These are phyloP conservation scores for Megalurothrips usitatus DNA, from an alignment of 2,888 invertebrate genomes.

Conservation along the genomic window DNA sequence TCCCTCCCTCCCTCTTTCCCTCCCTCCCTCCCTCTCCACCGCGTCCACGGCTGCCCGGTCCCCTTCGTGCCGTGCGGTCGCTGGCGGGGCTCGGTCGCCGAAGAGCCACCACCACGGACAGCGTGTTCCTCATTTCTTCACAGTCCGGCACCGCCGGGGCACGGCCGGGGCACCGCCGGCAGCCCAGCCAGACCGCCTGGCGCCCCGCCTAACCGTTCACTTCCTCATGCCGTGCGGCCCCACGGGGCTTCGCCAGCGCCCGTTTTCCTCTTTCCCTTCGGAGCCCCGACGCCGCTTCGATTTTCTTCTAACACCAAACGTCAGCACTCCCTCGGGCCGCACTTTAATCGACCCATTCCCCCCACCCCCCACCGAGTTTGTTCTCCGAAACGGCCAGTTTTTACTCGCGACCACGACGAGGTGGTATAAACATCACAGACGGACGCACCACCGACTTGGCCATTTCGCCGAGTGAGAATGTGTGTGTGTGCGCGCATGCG, in stretches of 20 bases:
- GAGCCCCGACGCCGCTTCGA: too few relatives aligned
- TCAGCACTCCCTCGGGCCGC: too few relatives aligned
- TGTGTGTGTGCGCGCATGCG: background rate
- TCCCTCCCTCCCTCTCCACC: background rate
- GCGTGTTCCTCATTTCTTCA: constrained; percentile 19
- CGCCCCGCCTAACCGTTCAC: background rate
- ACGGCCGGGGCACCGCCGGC: background rate
- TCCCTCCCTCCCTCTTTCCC: background rate
- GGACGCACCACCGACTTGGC: background rate
- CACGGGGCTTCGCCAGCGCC: too few relatives aligned
- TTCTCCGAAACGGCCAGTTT: too few relatives aligned
- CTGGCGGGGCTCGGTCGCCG: background rate
- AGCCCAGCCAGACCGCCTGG: background rate
- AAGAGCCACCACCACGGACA: background rate
- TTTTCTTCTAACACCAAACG: too few relatives aligned
- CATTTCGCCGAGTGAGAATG: background rate
- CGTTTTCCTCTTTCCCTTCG: too few relatives aligned
- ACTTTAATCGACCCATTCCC: too few relatives aligned
- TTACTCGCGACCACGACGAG: background rate
- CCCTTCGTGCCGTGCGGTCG: background rate
- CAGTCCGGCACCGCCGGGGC: background rate
- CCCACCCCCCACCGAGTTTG: too few relatives aligned
- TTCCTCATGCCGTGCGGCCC: background rate
- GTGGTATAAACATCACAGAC: background rate
- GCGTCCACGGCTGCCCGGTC: background rate